These are phyloP conservation scores for Rhaphigaster nebulosa DNA, from an alignment of 2,888 invertebrate species.

Conservation along the genomic window DNA sequence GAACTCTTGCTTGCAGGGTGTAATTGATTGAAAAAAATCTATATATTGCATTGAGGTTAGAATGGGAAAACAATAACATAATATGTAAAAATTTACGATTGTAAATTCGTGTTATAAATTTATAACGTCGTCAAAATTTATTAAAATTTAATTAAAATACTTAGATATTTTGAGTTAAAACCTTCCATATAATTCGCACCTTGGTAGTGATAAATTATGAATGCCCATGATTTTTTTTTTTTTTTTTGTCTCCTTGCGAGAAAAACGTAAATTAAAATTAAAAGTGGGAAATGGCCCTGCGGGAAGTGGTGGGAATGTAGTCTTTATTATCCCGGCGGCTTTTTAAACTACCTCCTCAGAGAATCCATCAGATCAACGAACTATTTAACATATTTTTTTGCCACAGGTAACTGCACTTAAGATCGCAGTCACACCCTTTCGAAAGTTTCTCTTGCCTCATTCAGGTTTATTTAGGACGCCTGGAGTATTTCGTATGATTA, in stretches of 20 bases:
- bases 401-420: background rate
- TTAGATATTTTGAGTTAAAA: no score
- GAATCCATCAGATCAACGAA: background rate
- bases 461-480: background rate
- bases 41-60: no score
- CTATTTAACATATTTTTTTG: background rate
- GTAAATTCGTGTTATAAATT: no score
- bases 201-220: background rate
- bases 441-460: background rate
- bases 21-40: no score
- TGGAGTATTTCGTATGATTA: no score
- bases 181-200: no score
- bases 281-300: background rate
- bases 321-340: background rate
- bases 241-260: background rate
- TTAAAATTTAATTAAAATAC: no score
- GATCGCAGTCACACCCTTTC: background rate
- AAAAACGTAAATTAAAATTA: constrained; percentile 29
- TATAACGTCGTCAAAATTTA: no score
- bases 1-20: no score
- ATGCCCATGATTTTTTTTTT: background rate
- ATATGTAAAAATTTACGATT: no score
- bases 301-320: background rate
- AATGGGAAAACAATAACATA: no score
- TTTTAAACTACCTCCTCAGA: background rate